phyloP scores from a whole-genome alignment of 2,113 vertebrate genomes.

The Rhabdomys dilectus region DNA sequence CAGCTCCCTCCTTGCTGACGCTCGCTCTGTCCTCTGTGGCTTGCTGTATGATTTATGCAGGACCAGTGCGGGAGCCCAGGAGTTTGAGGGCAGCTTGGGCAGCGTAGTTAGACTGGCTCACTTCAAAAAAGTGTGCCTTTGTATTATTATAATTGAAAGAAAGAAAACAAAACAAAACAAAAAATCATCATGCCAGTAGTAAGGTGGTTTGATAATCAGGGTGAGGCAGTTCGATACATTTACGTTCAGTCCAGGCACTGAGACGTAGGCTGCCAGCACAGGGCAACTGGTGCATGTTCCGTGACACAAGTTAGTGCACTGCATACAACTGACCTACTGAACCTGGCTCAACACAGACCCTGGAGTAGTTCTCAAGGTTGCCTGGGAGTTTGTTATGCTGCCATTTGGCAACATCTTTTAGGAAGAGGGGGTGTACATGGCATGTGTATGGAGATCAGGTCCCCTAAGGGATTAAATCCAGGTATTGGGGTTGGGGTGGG shows the following conservation, averaged over 20 bases:
- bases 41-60: neutral
- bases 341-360: neutral
- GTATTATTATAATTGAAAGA: constrained; percentile 37
- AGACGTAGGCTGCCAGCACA: neutral
- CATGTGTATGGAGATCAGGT: neutral
- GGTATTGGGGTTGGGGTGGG: too few species aligned
- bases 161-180: neutral
- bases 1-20: neutral
- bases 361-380: neutral
- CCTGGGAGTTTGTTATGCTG: neutral
- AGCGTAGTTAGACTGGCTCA: neutral
- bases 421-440: neutral
- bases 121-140: neutral
- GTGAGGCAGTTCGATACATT: neutral
- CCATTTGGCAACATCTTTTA: neutral
- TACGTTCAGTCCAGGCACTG: neutral
- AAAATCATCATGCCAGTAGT: neutral
- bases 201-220: neutral
- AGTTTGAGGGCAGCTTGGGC: neutral
- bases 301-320: neutral
- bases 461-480: neutral
- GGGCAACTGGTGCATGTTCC: neutral
- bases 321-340: neutral
- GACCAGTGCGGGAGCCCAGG: neutral
- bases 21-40: neutral